A percentile compares a stretch with the other conserved stretches of the same genome.
Evolutionary conservation across 2,113 vertebrate genomes (phyloP).

Genomic region (Acrocephalus arundinaceus): DNA sequence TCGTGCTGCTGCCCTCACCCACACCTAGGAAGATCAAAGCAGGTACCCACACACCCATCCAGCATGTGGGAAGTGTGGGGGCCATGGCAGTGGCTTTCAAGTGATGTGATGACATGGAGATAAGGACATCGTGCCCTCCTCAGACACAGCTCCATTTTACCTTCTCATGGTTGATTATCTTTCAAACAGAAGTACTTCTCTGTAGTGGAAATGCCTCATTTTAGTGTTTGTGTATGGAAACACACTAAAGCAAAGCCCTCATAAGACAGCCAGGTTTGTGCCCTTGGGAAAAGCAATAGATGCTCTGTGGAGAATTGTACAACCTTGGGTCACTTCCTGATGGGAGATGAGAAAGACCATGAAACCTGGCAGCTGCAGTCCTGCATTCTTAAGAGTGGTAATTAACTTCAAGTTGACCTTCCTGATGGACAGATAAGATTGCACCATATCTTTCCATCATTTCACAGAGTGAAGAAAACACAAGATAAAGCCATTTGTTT

Average conservation of each 20-base stretch:
- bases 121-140: accelerated
- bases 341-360: neutral
- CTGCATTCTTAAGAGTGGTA: neutral
- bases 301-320: neutral
- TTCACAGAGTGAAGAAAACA: neutral
- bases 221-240: neutral
- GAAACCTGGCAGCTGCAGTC: neutral
- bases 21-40: neutral
- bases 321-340: neutral
- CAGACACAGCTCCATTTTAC: neutral
- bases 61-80: neutral
- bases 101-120: neutral
- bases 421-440: neutral
- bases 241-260: neutral
- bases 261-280: neutral
- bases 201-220: neutral
- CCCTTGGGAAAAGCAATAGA: neutral
- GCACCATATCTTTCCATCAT: neutral
- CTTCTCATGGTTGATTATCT: neutral
- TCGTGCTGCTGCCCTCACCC: neutral
- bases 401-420: neutral
- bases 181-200: neutral
- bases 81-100: neutral
- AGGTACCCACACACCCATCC: neutral
- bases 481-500: neutral